Percentiles rank a stretch among this genome's conserved stretches.
phyloP scores from a whole-genome alignment of 1,140 invertebrate species.

The Araneus ventricosus region DNA sequence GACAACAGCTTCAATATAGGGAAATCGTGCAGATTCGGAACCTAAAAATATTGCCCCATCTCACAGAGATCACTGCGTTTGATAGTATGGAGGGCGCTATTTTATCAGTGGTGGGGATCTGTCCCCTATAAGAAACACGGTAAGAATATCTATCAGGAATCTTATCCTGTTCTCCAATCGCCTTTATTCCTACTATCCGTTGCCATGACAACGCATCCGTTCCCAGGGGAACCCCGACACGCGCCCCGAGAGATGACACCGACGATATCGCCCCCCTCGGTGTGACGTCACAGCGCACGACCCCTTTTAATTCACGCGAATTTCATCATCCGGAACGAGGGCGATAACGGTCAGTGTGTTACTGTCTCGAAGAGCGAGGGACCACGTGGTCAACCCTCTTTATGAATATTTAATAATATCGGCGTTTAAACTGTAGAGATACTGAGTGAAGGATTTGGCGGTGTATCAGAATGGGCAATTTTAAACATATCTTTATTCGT shows the following conservation, averaged over 20 bases:
- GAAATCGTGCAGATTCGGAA: neutral
- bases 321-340: constrained; percentile 63
- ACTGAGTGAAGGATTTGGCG: neutral
- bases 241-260: constrained; percentile 59
- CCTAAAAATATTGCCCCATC: neutral
- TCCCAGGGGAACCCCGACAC: constrained; percentile 56
- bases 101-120: constrained; percentile 56
- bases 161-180: constrained; percentile 68
- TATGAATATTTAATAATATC: constrained; percentile 44
- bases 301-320: constrained; percentile 70
- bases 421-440: neutral
- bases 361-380: neutral
- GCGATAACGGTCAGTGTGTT: constrained; percentile 47
- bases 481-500: neutral
- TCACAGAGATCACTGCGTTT: neutral
- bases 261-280: constrained; percentile 35
- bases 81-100: neutral
- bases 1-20: neutral
- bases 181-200: constrained; percentile 38
- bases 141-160: constrained; percentile 48
- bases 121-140: constrained; percentile 17
- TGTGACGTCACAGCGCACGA: constrained; percentile 54
- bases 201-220: constrained; percentile 63
- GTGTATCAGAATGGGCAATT: neutral
- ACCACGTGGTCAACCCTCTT: neutral